These are phyloP conservation scores for Vulpes lagopus DNA, from an alignment of 2,113 vertebrate genomes.

Conservation along the genomic window DNA sequence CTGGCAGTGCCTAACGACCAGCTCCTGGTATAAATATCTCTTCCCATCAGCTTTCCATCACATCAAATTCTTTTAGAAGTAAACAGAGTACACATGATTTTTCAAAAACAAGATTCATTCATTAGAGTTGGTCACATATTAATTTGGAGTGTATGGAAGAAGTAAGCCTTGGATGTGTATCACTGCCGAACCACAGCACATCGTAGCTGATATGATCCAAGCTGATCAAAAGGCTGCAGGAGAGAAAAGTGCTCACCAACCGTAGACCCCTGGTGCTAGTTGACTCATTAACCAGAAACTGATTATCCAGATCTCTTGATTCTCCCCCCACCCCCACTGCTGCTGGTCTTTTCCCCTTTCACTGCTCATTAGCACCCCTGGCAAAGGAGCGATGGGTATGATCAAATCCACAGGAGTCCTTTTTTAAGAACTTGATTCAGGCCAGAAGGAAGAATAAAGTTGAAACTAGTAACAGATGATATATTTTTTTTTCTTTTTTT, in stretches of 20 bases:
- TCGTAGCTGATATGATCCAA: constrained; percentile 46
- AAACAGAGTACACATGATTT: constrained; percentile 57
- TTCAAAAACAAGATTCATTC: constrained; percentile 70
- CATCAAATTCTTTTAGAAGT: constrained; percentile 55
- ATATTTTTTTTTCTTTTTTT: not conserved
- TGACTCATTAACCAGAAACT: constrained; percentile 71
- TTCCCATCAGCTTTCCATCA: constrained; percentile 1
- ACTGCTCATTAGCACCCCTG: constrained; percentile 68
- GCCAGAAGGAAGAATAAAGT: constrained; percentile 40
- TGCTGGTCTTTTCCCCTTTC: not conserved
- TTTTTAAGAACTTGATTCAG: not conserved
- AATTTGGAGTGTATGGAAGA: constrained; percentile 61
- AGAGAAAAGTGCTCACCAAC: constrained; percentile 65
- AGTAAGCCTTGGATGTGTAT: constrained; percentile 33
- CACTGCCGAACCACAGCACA: not conserved
- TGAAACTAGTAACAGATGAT: constrained; percentile 38
- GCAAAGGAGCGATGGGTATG: not conserved
- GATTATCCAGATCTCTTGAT: not conserved
- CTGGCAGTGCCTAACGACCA: not conserved
- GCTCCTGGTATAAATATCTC: not conserved
- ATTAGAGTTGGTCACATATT: constrained; percentile 67
- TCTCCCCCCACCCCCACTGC: not conserved
- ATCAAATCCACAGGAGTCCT: constrained; percentile 8
- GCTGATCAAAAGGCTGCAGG: constrained; percentile 68
- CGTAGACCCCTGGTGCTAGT: constrained; percentile 59